Conservation (phyloP, 2,113 vertebrate genomes). For the Nicator chloris region DNA sequence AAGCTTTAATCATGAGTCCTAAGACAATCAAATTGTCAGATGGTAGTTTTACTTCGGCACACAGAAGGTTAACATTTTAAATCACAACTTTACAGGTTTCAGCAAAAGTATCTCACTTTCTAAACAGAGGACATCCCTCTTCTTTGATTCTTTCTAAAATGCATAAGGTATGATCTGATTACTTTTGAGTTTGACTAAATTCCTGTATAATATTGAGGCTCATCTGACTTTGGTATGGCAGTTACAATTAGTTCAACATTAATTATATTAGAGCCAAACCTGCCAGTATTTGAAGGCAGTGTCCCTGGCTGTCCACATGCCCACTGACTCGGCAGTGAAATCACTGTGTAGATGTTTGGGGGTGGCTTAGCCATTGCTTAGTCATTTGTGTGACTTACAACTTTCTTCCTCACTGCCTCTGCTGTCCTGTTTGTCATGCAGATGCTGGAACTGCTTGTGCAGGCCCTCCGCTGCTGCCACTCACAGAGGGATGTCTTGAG, state of each 20-base stretch:
- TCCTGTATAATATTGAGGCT: not conserved
- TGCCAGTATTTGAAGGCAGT: not conserved
- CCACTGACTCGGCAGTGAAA: not conserved
- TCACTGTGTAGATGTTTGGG: not conserved
- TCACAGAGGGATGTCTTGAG: not conserved
- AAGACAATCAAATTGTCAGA: not conserved
- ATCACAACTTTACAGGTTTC: not conserved
- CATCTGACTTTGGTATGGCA: not conserved
- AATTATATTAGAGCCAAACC: not conserved
- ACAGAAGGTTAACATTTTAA: not conserved
- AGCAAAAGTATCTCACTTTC: not conserved
- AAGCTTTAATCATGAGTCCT: not conserved
- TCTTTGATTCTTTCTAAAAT: not conserved
- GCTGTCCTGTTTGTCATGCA: not conserved
- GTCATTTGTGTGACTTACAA: not conserved
- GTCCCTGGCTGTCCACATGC: not conserved
- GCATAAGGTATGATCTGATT: not conserved
- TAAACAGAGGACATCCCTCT: not conserved
- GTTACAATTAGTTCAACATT: not conserved
- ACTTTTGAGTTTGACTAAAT: not conserved
- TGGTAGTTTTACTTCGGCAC: not conserved
- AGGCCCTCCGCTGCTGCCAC: accelerated
- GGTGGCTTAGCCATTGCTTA: not conserved
- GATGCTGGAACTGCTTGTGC: not conserved
- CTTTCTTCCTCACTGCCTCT: not conserved